Percentiles rank a stretch among this genome's conserved stretches.
Conservation (phyloP, 2,888 invertebrate genomes). For the Lampropteryx suffumata region DNA sequence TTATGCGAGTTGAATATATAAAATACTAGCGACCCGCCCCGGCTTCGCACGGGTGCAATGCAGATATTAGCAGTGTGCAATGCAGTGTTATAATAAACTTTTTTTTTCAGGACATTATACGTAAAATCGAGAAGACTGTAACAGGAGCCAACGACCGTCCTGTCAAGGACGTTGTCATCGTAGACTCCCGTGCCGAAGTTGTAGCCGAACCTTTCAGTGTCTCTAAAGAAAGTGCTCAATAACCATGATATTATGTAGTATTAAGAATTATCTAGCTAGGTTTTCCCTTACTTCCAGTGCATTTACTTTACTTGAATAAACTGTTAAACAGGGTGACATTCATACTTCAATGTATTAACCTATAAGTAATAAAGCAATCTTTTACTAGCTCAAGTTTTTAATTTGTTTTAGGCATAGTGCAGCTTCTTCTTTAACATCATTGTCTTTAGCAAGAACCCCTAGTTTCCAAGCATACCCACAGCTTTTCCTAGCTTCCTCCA, state of each 20-base stretch:
- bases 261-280: conserved; percentile 21
- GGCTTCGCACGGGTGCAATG: too few species aligned
- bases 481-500: conserved; percentile 86
- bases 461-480: conserved; percentile 88
- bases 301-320: conserved; percentile 28
- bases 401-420: conserved; percentile 90
- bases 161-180: conserved; percentile 90
- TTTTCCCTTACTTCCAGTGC: conserved; percentile 27
- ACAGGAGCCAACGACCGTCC: conserved; percentile 93
- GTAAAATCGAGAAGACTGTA: conserved; percentile 89
- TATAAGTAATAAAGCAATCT: conserved; percentile 45
- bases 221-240: conserved; percentile 89
- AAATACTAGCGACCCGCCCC: too few species aligned
- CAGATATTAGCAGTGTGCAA: too few species aligned
- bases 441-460: conserved; percentile 85
- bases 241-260: conserved; percentile 40
- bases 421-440: conserved; percentile 88
- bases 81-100: too few species aligned
- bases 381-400: conserved; percentile 61
- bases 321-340: conserved; percentile 27
- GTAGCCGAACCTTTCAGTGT: conserved; percentile 93
- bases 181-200: conserved; percentile 88
- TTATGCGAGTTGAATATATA: too few species aligned
- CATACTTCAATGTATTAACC: conserved; percentile 20
- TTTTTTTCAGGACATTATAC: conserved; percentile 88